Conservation (phyloP, 2,797 vertebrate genomes). For the Bryconaethiops microstoma region DNA sequence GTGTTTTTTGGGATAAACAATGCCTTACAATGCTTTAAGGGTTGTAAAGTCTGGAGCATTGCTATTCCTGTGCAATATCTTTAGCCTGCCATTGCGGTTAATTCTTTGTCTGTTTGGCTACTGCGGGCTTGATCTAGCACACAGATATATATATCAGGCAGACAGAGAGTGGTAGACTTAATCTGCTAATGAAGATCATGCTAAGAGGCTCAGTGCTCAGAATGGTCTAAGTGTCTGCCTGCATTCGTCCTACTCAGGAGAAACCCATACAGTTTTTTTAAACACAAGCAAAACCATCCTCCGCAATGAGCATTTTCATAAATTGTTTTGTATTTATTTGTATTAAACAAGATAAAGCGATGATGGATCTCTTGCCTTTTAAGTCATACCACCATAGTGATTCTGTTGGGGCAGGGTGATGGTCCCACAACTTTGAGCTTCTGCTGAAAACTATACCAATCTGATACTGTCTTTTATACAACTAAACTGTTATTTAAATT, state of each 20-base stretch:
- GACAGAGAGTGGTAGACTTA: conserved; percentile 58
- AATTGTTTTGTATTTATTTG: background rate
- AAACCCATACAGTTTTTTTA: background rate
- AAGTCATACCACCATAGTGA: background rate
- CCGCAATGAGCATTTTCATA: background rate
- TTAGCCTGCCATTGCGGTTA: background rate
- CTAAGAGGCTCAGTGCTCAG: conserved; percentile 69
- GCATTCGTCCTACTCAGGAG: background rate
- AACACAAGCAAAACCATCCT: background rate
- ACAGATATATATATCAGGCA: conserved; percentile 20
- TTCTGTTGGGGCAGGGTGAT: too few relatives aligned
- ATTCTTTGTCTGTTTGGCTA: conserved; percentile 12
- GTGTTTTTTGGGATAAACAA: background rate
- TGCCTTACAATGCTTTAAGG: background rate
- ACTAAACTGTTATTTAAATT: too few relatives aligned
- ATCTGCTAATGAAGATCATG: conserved; percentile 71
- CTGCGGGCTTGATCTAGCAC: background rate
- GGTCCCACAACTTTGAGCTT: too few relatives aligned
- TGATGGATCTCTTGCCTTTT: background rate
- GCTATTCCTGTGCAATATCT: background rate
- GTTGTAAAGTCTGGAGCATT: background rate
- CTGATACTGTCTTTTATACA: too few relatives aligned
- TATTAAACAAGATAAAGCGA: background rate
- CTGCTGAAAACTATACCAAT: too few relatives aligned
- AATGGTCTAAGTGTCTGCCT: background rate